Evolutionary conservation across 2,113 vertebrate species (phyloP).

Genomic region (Galemys pyrenaicus): DNA sequence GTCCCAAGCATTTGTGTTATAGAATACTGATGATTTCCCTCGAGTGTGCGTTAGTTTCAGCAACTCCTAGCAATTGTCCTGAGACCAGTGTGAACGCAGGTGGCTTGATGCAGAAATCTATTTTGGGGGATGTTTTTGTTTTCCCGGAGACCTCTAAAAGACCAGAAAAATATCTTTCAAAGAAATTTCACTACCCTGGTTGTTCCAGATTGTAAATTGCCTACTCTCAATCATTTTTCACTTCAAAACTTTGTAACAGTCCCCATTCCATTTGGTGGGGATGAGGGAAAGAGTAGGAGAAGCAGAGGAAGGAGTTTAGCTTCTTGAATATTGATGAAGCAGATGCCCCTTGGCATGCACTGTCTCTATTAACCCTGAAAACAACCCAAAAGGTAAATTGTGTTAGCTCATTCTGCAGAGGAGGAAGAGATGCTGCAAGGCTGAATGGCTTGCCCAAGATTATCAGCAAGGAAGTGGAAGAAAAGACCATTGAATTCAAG

Average conservation of each 20-base stretch:
- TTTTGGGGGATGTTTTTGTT: neutral
- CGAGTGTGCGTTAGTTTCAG: neutral
- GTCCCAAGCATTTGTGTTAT: neutral
- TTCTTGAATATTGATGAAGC: neutral
- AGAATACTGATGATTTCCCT: neutral
- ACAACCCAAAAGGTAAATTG: neutral
- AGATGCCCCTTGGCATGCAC: neutral
- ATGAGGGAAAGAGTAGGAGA: neutral
- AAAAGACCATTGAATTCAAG: neutral
- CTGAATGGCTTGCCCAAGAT: neutral
- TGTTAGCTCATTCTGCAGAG: neutral
- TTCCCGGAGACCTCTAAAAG: slow-evolving; percentile 37
- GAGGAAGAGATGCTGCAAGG: neutral
- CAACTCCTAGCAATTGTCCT: neutral
- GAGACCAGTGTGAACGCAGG: neutral
- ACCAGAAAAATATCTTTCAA: slow-evolving; percentile 44
- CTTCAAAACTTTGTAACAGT: neutral
- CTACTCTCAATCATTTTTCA: neutral
- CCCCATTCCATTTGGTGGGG: neutral
- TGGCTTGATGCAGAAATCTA: neutral
- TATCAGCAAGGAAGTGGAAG: neutral
- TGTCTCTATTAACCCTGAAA: neutral
- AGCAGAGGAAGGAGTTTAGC: neutral
- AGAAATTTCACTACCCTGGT: neutral
- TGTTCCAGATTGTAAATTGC: neutral